phyloP scores from a whole-genome alignment of 2,797 vertebrate genomes.

The Eupleurogrammus muticus region DNA sequence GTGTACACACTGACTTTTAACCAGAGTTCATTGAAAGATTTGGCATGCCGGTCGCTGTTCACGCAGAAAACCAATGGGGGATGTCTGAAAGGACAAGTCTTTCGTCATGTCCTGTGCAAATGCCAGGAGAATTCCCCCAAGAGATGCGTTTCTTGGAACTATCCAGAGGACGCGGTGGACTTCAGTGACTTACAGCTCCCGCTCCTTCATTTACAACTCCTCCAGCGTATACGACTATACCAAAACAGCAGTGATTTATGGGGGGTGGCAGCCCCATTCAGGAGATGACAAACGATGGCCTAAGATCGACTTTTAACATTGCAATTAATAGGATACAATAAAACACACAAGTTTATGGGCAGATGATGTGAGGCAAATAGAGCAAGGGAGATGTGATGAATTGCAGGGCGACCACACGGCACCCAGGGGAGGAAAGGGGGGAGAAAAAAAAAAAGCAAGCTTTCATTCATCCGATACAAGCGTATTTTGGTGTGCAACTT shows the following conservation, averaged over 20 bases:
- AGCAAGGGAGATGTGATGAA: conserved; percentile 47
- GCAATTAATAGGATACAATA: conserved; percentile 69
- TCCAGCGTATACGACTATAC: conserved; percentile 10
- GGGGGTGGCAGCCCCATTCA: conserved; percentile 22
- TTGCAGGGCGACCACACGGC: conserved; percentile 17
- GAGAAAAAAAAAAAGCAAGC: conserved; percentile 11
- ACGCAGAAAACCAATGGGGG: neutral
- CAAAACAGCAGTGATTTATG: conserved; percentile 50
- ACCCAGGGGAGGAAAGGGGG: conserved; percentile 21
- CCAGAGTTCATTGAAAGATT: conserved; percentile 58
- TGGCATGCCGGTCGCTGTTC: conserved; percentile 25
- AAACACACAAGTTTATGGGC: conserved; percentile 59
- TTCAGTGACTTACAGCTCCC: conserved; percentile 43
- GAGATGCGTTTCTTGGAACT: conserved; percentile 34
- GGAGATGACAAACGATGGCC: conserved; percentile 52
- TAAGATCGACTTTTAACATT: conserved; percentile 61
- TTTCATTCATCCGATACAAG: conserved; percentile 5
- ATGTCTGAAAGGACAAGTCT: conserved; percentile 37
- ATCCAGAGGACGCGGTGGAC: conserved; percentile 39
- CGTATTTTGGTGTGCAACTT: conserved; percentile 6
- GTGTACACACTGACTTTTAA: conserved; percentile 51
- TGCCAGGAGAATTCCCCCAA: conserved; percentile 54
- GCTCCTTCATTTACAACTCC: conserved; percentile 32
- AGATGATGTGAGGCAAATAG: conserved; percentile 39
- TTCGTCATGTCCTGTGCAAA: conserved; percentile 61